Conservation (phyloP, 1,140 invertebrate species). For the Odontomachus brunneus region DNA sequence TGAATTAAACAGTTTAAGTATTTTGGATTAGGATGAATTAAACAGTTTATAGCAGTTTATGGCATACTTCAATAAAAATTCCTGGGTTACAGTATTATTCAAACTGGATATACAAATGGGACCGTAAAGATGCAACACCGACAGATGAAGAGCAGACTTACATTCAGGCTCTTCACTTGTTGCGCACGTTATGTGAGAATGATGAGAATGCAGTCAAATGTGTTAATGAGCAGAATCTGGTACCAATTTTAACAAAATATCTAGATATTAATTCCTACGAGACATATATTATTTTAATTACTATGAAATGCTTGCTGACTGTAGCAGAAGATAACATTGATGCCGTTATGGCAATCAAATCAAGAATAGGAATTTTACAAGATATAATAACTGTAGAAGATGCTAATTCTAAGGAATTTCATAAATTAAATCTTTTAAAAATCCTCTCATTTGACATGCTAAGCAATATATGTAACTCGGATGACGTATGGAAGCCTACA, state of each 20-base stretch:
- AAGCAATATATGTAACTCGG: slow-evolving; percentile 84
- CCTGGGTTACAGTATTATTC: slow-evolving; percentile 72
- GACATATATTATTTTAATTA: slow-evolving; percentile 86
- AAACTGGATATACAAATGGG: slow-evolving; percentile 75
- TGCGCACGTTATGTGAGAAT: slow-evolving; percentile 90
- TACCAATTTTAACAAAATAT: slow-evolving; percentile 88
- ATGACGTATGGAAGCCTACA: slow-evolving; percentile 47
- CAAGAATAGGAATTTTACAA: slow-evolving; percentile 83
- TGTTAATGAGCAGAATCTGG: slow-evolving; percentile 88
- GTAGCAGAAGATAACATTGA: slow-evolving; percentile 89
- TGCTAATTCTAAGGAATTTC: slow-evolving; percentile 80
- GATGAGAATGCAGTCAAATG: slow-evolving; percentile 88
- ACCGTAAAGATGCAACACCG: slow-evolving; percentile 75
- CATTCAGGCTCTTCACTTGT: slow-evolving; percentile 88
- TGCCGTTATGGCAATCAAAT: slow-evolving; percentile 85
- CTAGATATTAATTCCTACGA: slow-evolving; percentile 88
- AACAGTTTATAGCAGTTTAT: too few species aligned
- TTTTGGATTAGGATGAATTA: too few species aligned
- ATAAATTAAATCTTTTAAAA: slow-evolving; percentile 85
- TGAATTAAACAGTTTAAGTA: too few species aligned
- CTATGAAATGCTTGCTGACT: slow-evolving; percentile 88
- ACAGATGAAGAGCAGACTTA: slow-evolving; percentile 89
- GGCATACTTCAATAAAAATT: background rate
- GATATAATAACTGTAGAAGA: slow-evolving; percentile 70
- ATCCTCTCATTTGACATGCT: slow-evolving; percentile 86